Evolutionary conservation across 2,113 vertebrate species (phyloP), one percentile per base, ranked within the genome.

Genomic region (Bufo bufo): DNA sequence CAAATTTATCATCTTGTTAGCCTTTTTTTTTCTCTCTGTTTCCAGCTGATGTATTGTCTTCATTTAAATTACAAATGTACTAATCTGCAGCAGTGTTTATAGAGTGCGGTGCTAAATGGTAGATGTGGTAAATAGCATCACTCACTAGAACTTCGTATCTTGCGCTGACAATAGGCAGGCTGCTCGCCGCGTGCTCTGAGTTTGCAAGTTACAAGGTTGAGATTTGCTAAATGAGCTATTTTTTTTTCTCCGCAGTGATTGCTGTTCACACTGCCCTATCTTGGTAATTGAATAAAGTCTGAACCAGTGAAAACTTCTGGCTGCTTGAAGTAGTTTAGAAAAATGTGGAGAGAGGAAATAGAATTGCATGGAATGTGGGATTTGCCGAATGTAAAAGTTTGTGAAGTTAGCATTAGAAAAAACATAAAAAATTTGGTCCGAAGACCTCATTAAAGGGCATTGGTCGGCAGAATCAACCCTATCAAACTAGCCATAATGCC

Each of bases 11-110:
- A 94, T 91, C 90, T 91, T 87, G 92, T 92, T 93, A 95, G 95
- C 91, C 93, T 92, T 92, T 91, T 94, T 92, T 92, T 92, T 92
- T 91, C 9, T 2, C 59, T 4, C 91, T 92, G 93, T 92, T 92
- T 93, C 90, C 90, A 89, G 88, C 92, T 94, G 94, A 95, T 95
- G 93, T 93, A 95, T 93, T 92, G 92, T 94, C 94, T 95, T 95
- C 93, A 95, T 95, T 95, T 94, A 95, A 95, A 95, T 96, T 94
- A 96, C 94, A 95, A 95, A 95, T 94, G 93, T 89, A 93, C 93
- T 95, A 95, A 96, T 95, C 94, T 95, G 92, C 91, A 93, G 91
- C 92, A 92, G 91, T 94, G 94, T 96, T 96, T 96, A 95, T 93
- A 94, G 94, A 95, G 93, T 89, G 93, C 92, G 92, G 90, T 94